A percentile compares a stretch with the other conserved stretches of the same genome.
Evolutionary conservation across 1,140 invertebrate genomes (phyloP).

Genomic region (Cardiocondyla obscurior): DNA sequence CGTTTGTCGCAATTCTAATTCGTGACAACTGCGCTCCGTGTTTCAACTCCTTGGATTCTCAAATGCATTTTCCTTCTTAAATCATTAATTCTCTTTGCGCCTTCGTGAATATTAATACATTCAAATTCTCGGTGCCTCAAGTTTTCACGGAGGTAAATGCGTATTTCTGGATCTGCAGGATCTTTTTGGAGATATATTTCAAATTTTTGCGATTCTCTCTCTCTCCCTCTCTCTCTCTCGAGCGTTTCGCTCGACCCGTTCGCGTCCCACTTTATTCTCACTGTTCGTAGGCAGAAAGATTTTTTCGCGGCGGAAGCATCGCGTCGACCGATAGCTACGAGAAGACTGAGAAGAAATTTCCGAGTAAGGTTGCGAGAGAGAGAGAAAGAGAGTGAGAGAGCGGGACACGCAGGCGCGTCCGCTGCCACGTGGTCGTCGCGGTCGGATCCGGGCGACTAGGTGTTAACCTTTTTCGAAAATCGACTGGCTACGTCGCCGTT

Average conservation of each 20-base stretch:
- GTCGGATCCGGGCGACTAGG: conserved; percentile 64
- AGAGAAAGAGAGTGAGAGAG: conserved; percentile 50
- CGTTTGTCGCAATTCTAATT: conserved; percentile 48
- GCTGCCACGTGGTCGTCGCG: conserved; percentile 70
- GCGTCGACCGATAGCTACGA: conserved; percentile 65
- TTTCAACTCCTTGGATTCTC: not conserved
- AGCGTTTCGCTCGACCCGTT: not conserved
- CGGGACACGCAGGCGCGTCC: conserved; percentile 71
- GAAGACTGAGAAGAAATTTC: conserved; percentile 72
- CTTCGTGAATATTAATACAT: not conserved
- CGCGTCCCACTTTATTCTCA: not conserved
- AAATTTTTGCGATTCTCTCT: not conserved
- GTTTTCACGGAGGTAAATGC: not conserved
- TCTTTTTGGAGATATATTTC: not conserved
- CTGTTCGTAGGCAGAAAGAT: not conserved
- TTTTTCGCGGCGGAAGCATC: conserved; percentile 42
- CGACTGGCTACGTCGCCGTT: conserved; percentile 55
- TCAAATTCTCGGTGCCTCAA: not conserved
- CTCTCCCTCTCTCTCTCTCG: too few relatives aligned
- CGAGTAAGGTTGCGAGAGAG: conserved; percentile 63
- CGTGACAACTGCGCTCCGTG: conserved; percentile 19
- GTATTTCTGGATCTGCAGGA: not conserved
- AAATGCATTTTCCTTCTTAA: not conserved
- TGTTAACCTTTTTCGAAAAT: conserved; percentile 73
- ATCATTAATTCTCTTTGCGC: not conserved